Base-by-base conservation (phyloP, 2,113 vertebrate species). In the Hucho hucho region DNA sequence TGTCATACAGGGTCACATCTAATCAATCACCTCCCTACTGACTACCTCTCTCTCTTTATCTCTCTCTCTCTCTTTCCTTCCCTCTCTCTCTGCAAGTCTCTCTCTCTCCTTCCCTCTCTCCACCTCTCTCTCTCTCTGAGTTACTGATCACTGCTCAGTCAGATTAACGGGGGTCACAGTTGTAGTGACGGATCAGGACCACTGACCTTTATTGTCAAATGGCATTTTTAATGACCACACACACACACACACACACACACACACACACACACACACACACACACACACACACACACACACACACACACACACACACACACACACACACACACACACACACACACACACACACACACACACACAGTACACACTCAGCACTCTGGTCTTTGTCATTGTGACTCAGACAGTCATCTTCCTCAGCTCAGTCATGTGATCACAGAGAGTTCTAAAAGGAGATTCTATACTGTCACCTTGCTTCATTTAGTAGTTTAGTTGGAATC, bases 121-220 rank as follows among this genome's bases (percentile, higher is more conserved):
- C 71, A 74, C 58, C 69, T 75, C 28, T 29, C 28, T 29, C 28
- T 29, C 5, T 32, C 29, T 32, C 29, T 32, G 29, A 14, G 83
- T 78, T 87, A 83, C 75, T 83, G 83, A 87, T 87, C 81, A 75
- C 85, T 79, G 80, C 72, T 79, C 83, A 88, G 79, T 90, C 90
- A 88, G 79, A 91, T 90, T 85, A 90, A 82, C 77, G 73, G 79
- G 80, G 78, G 82, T 90, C 79, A 78, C 79, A 73, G 61, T 4
- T 1, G 76, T 80, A 70, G 77, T 79, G 78, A 70, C 77, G 75
- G 82, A 82, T 78, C 74, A 68, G 81, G 86, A 87, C 81, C 74
- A 70, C 22, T 90, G 90, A 90, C 87, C 84, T 92, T 92, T 89
- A 79, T 75, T 79, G 70, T 70, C 79, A 90, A 91, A 91, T 89